Evolutionary conservation across 1,140 invertebrate species (phyloP).

Genomic region (Drosophila nikananu): DNA sequence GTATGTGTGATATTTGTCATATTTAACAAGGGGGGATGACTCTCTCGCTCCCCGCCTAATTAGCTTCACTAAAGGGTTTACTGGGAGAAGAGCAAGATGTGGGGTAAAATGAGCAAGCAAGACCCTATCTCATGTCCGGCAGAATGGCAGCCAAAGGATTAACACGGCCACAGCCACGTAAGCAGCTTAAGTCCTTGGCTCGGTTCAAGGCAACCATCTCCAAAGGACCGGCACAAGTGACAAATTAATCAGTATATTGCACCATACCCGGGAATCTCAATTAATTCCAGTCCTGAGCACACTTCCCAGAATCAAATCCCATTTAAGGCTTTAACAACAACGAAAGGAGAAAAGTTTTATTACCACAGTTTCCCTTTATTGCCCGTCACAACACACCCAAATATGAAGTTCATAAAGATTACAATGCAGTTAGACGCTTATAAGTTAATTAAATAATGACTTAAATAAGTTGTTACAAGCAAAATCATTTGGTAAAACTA

Average conservation of each 20-base stretch:
- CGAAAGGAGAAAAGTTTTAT: constrained; percentile 1
- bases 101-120: background rate
- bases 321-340: constrained; percentile 19
- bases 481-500: background rate
- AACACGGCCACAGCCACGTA: constrained; percentile 35
- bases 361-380: background rate
- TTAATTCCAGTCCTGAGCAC: constrained; percentile 14
- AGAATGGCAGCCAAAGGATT: constrained; percentile 37
- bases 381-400: background rate
- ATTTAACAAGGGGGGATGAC: background rate
- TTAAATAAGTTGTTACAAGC: background rate
- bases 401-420: constrained; percentile 11
- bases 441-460: constrained; percentile 7
- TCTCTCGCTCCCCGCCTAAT: constrained; percentile 21
- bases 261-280: constrained; percentile 21
- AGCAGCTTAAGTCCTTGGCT: constrained; percentile 38
- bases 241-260: constrained; percentile 40
- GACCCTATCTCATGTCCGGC: constrained; percentile 29
- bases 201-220: background rate
- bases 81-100: background rate
- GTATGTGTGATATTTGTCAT: constrained; percentile 49
- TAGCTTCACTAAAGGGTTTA: constrained; percentile 23
- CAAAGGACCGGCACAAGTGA: constrained; percentile 24
- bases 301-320: constrained; percentile 6
- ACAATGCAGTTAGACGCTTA: background rate